Evolutionary conservation across 92 coral and sea anemone genomes (phyloP), one percentile per base, ranked within the genome.

Genomic region (Hydrozoanthus gracilis): DNA sequence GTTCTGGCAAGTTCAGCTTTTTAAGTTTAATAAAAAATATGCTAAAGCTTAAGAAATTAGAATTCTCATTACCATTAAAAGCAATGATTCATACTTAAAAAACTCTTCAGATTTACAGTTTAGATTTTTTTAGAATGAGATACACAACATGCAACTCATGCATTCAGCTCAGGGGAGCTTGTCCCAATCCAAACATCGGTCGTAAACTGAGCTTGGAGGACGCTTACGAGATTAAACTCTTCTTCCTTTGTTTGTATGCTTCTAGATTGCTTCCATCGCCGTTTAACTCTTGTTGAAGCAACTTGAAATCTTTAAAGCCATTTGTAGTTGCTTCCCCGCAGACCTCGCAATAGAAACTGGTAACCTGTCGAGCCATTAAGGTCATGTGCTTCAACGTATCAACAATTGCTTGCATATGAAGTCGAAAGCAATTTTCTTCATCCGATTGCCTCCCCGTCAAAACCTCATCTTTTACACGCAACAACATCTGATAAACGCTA

Each of bases 401-500:
- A 3, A 80, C 73, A 20, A 80, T 70, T 64, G 74, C 85, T 47
- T 80, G 56, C 10, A 80, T 47, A 7, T 80, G 85, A 62, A 8
- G 14, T 10, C 74, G 61, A 47, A 80, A 80, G 61, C 74, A 80
- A 6, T 74, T 74, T 7, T 80, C 73, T n/a, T 46, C 74, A 11
- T 80, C 85, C 8, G 73, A 51, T 65, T 64, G 85, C 13, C 58
- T 80, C 17, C 85, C 85, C 8, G 85, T 80, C 8, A 62, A 27
- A 20, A 80, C 85, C 66, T 80, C 85, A 6, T 80, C 85, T 80
- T 80, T 80, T 74, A 80, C 56, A 17, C 58, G 56, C 54, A 64
- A 27, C 60, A 80, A 65, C 85, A 65, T 80, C 46, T 65, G 74
- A 65, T 65, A 80, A 10, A 80, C 85, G 15, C 85, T 60, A 66